Evolutionary conservation across 2,888 invertebrate genomes (phyloP).

Genomic region (Quadroppia sp.): DNA sequence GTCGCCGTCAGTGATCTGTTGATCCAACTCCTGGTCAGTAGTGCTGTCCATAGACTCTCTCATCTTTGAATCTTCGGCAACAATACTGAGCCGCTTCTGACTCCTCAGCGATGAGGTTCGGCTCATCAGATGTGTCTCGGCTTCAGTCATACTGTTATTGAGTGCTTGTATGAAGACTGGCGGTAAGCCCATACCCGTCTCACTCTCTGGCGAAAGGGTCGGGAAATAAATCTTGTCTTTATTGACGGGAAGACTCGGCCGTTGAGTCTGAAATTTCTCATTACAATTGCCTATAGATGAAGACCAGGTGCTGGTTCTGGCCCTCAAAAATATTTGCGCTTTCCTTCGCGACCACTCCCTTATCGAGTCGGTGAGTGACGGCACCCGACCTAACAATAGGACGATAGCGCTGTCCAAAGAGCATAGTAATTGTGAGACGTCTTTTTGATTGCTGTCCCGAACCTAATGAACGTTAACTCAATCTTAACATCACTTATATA

Average conservation of each 20-base stretch:
- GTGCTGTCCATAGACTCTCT: slow-evolving; percentile 35
- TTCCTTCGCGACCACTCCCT: slow-evolving; percentile 50
- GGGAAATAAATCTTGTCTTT: slow-evolving; percentile 45
- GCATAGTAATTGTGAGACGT: slow-evolving; percentile 49
- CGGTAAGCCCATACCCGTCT: neutral
- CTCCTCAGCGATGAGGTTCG: slow-evolving; percentile 44
- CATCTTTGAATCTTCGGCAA: slow-evolving; percentile 40
- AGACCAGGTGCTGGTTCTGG: slow-evolving; percentile 48
- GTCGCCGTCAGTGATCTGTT: neutral
- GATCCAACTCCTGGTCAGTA: slow-evolving; percentile 11
- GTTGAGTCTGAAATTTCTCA: slow-evolving; percentile 47
- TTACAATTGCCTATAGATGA: slow-evolving; percentile 46
- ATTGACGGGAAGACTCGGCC: slow-evolving; percentile 47
- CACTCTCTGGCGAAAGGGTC: slow-evolving; percentile 22
- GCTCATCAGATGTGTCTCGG: slow-evolving; percentile 38
- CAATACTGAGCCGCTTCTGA: slow-evolving; percentile 43
- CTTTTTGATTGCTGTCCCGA: slow-evolving; percentile 48
- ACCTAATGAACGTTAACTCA: slow-evolving; percentile 41
- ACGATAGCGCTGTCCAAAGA: slow-evolving; percentile 50
- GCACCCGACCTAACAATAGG: slow-evolving; percentile 49
- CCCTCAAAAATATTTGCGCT: slow-evolving; percentile 47
- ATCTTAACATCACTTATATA: neutral
- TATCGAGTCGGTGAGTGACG: slow-evolving; percentile 48
- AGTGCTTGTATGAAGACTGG: neutral
- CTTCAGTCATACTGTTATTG: neutral